Evolutionary conservation across 2,113 vertebrate species (phyloP).

Genomic region (Xenopus tropicalis): UCB_Xtro_10.0 CM004451.2:57325501-57326000

Average conservation of each 20-base stretch:
- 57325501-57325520: too few relatives aligned
- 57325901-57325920: too few relatives aligned
- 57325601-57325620: background rate
- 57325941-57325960: too few relatives aligned
- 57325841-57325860: background rate
- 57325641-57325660: constrained; percentile 81
- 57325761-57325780: constrained; percentile 92
- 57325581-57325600: background rate
- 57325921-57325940: too few relatives aligned
- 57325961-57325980: too few relatives aligned
- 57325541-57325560: too few relatives aligned
- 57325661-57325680: constrained; percentile 91
- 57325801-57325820: constrained; percentile 66
- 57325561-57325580: background rate
- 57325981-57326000: too few relatives aligned
- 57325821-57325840: background rate
- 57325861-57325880: background rate
- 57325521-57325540: too few relatives aligned
- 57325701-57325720: constrained; percentile 97
- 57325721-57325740: constrained; percentile 95
- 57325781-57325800: constrained; percentile 96
- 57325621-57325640: background rate
- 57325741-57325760: constrained; percentile 93
- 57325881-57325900: background rate
- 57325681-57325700: constrained; percentile 97